Percentiles rank a stretch among this genome's conserved stretches.
Evolutionary conservation across 2,888 invertebrate species (phyloP).

Genomic region (Drosophila quinaria): DNA sequence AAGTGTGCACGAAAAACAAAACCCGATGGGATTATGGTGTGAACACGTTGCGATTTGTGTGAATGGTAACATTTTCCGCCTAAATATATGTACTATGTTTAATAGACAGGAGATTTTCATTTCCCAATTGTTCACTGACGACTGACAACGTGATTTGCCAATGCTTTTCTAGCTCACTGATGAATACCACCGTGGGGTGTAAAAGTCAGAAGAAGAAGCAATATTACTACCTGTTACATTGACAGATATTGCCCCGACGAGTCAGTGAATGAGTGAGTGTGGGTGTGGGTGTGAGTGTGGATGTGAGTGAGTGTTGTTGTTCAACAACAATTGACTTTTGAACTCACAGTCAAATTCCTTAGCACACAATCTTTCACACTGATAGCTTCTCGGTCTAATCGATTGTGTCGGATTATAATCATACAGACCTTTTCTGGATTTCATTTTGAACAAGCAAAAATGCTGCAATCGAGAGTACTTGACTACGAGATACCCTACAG

Average conservation of each 20-base stretch:
- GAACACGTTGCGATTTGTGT: too few relatives aligned
- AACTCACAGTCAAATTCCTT: slow-evolving; percentile 9
- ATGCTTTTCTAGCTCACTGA: background rate
- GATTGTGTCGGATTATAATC: slow-evolving; percentile 2
- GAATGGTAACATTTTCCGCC: too few relatives aligned
- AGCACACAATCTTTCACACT: slow-evolving; percentile 1
- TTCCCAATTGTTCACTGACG: slow-evolving; percentile 38
- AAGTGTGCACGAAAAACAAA: too few relatives aligned
- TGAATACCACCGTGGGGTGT: slow-evolving; percentile 1
- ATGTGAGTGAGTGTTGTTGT: background rate
- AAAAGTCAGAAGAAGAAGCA: background rate
- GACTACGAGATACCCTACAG: background rate
- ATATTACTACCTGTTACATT: slow-evolving; percentile 32
- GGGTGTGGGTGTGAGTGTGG: too few relatives aligned
- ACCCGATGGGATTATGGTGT: too few relatives aligned
- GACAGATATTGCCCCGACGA: slow-evolving; percentile 15
- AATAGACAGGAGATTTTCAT: slow-evolving; percentile 48
- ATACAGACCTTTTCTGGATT: background rate
- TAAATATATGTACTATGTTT: too few relatives aligned
- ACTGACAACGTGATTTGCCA: slow-evolving; percentile 26
- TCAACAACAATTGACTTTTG: slow-evolving; percentile 3
- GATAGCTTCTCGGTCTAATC: background rate
- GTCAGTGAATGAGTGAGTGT: background rate
- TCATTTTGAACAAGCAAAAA: background rate
- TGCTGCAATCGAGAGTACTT: background rate